These are phyloP conservation scores for Meriones unguiculatus DNA, from an alignment of 2,113 vertebrate species.

Conservation along the genomic window DNA sequence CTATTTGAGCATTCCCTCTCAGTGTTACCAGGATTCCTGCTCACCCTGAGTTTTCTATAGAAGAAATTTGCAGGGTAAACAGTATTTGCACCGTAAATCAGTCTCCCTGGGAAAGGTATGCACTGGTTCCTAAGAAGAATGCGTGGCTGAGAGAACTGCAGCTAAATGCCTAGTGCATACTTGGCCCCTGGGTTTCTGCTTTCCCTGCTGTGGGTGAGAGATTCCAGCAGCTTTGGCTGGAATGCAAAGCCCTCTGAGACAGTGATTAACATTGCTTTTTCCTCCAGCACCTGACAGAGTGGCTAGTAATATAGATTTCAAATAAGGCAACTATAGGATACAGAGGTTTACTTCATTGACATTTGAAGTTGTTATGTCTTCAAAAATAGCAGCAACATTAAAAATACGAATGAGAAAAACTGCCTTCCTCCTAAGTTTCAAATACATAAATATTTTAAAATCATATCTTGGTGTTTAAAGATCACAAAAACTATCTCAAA, in stretches of 20 bases:
- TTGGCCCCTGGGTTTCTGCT: slow-evolving; percentile 5
- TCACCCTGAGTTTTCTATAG: not conserved
- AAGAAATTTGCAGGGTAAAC: not conserved
- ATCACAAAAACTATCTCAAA: slow-evolving; percentile 40
- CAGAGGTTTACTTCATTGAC: not conserved
- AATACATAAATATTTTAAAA: not conserved
- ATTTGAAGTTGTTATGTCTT: not conserved
- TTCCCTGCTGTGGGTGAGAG: slow-evolving; percentile 28
- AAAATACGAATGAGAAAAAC: not conserved
- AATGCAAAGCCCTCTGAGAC: not conserved
- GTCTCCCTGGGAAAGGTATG: slow-evolving; percentile 45
- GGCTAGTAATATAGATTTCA: not conserved
- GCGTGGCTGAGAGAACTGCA: slow-evolving; percentile 4
- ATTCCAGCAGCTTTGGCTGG: not conserved
- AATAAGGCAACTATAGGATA: not conserved
- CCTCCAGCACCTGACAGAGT: not conserved
- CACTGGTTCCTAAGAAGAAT: not conserved
- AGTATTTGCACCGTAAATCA: not conserved
- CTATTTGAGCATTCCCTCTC: not conserved
- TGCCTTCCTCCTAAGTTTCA: not conserved
- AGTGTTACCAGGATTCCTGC: not conserved
- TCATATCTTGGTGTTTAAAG: not conserved
- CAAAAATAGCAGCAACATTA: not conserved
- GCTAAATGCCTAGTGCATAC: not conserved
- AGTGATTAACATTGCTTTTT: not conserved